Evolutionary conservation across 2,797 vertebrate genomes (phyloP), one percentile per base, ranked within the genome.

Genomic region (Gobio occitaniae): DNA sequence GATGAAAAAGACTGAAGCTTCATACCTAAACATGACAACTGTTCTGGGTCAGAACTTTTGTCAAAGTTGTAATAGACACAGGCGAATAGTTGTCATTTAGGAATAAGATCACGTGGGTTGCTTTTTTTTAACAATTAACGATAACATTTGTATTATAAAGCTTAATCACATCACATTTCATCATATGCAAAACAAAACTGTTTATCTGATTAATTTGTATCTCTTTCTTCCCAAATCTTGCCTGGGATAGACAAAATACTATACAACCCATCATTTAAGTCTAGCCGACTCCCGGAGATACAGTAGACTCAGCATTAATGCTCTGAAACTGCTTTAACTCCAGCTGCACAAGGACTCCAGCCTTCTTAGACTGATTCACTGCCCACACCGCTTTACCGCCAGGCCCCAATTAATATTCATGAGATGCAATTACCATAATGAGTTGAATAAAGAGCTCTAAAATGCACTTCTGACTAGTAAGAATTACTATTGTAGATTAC

Each of bases 391-490:
- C 75, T 78, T 78, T 38, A 32, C 19, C 2, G 19, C 52, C 32
- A 59, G 32, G 71, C 25, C 71, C 25, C 6, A 29, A 74, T 56
- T 54, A 76, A 76, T 76, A 76, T 76, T 76, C 17, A 76, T 76
- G 72, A 76, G 38, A 16, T 11, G 1, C 75, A 78, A 61, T 78
- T 61, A 61, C 36, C 38, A 78, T 78, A 61, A 78, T 44, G 38
- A 78, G 54, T 25, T 78, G 21, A 78, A 61, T 44, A 29, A 56
- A 44, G 38, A 61, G 75, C 56, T 61, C 36, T 25, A 38, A 25
- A 38, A 44, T 17, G 54, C 3, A 16, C 17, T 77, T 44, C 54
- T 44, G 38, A 44, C 75, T 29, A 78, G 21, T 78, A 25, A 61
- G 75, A 61, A 78, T 17, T 17, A 17, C 54, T 9, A 44, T 29